phyloP scores from a whole-genome alignment of 2,888 invertebrate genomes.

The Pteria penguin region DNA sequence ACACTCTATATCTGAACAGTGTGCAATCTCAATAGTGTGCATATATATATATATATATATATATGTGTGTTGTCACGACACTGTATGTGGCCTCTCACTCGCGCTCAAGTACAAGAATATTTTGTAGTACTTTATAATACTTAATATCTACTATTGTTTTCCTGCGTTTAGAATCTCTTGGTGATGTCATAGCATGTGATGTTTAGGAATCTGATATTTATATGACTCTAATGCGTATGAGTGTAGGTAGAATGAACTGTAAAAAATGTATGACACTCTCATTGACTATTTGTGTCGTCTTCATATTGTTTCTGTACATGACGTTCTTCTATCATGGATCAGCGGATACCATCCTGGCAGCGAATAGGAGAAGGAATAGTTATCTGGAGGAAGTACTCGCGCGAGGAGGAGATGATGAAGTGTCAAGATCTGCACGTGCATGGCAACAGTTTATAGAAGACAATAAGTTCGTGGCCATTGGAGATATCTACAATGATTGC shows the following conservation, averaged over 20 bases:
- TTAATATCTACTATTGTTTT: too few relatives aligned
- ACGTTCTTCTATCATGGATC: conserved; percentile 56
- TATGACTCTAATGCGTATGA: too few relatives aligned
- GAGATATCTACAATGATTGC: conserved; percentile 66
- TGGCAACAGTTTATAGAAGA: conserved; percentile 63
- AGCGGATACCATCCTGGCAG: conserved; percentile 54
- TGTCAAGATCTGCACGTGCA: conserved; percentile 39
- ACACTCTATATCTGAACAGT: too few relatives aligned
- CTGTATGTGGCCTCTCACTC: too few relatives aligned
- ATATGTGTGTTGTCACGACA: too few relatives aligned
- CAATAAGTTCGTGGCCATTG: conserved; percentile 65
- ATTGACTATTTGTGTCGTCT: background rate
- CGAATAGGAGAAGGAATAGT: conserved; percentile 33
- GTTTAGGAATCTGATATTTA: too few relatives aligned
- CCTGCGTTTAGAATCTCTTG: too few relatives aligned
- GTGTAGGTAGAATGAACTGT: conserved; percentile 16
- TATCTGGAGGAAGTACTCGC: background rate
- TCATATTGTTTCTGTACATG: conserved; percentile 23
- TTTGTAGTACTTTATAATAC: too few relatives aligned
- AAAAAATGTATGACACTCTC: background rate
- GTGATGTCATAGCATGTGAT: too few relatives aligned
- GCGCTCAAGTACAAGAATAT: too few relatives aligned
- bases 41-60: too few relatives aligned
- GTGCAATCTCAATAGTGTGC: too few relatives aligned
- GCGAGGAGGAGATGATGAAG: conserved; percentile 34